Evolutionary conservation across 2,113 vertebrate genomes (phyloP).

Genomic region (Dromaius novaehollandiae): DNA sequence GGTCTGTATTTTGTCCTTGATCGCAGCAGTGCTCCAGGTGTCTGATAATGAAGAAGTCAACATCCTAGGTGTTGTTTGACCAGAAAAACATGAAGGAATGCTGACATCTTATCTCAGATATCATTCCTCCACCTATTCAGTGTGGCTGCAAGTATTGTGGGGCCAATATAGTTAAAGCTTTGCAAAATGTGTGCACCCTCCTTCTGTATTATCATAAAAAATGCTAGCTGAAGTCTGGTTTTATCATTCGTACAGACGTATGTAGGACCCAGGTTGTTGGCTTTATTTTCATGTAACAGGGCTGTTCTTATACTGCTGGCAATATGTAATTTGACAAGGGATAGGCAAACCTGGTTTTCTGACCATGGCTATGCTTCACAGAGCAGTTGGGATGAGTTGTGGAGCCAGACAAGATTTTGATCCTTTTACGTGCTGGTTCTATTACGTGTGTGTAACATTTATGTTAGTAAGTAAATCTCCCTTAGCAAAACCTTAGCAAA

Average conservation of each 20-base stretch:
- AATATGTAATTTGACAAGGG: not conserved
- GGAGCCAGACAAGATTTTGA: not conserved
- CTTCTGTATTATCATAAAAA: not conserved
- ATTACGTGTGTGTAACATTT: not conserved
- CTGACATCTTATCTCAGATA: not conserved
- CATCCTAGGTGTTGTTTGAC: not conserved
- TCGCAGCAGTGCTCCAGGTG: not conserved
- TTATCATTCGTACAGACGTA: not conserved
- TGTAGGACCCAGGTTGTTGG: not conserved
- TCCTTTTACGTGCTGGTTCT: not conserved
- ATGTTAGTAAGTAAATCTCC: slow-evolving; percentile 23
- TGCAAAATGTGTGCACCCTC: not conserved
- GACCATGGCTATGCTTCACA: not conserved
- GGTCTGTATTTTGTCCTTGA: not conserved
- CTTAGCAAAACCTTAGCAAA: not conserved
- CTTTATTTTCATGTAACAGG: not conserved
- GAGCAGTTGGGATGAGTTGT: not conserved
- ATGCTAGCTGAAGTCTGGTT: not conserved
- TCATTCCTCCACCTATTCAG: not conserved
- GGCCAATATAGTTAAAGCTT: not conserved
- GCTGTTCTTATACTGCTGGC: not conserved
- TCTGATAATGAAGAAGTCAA: not conserved
- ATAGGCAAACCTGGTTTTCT: not conserved
- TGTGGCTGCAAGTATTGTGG: not conserved
- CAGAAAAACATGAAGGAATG: not conserved